Evolutionary conservation across 2,888 invertebrate species (phyloP), one percentile per base, ranked within the genome.

Genomic region (Petrolisthes cinctipes): DNA sequence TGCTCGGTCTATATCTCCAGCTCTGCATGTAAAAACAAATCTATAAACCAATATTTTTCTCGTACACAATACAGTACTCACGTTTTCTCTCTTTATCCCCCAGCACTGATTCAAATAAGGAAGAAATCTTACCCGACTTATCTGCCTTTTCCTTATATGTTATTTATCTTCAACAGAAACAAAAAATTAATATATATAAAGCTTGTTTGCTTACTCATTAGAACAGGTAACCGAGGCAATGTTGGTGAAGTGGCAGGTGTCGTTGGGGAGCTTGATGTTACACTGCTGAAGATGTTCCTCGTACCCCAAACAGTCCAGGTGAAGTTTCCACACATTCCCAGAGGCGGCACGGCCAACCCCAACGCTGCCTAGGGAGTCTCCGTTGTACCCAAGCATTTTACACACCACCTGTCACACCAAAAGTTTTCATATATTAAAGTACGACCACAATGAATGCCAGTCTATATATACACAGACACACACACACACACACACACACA

Each of bases 241-340:
- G 92, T 96, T 96, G 56, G 86, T n/a, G 92, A 96, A 96, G 84
- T 94, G 94, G 92, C 96, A 96, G 92, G 96, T 96, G 92, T 94
- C 94, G 3, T 95, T 95, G 95, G 95, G 96, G 11, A 94, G 93
- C 93, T 94, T 94, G 91, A 95, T 95, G n/a, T 93, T 93, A 92
- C 96, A 96, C 20, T 94, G 93, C 82, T 94, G 94, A 17, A 61
- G n/a, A 80, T 93, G 93, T 0, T 94, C 93, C 92, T 96, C 96
- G 91, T 95, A 95, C 9, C 96, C 96, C 9, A 92, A 92, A 92
- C 96, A 96, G 84, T 93, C 94, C 14, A 95, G 94, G 92, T 95
- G 95, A 91, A 96, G 95, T 79, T 96, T 92, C 96, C 96, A 96
- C 91, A 96, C 95, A 2, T 95, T 95, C 0, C 96, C 95, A 5